phyloP scores from a whole-genome alignment of 1,140 invertebrate species.

The Caenorhabditis remanei region DNA sequence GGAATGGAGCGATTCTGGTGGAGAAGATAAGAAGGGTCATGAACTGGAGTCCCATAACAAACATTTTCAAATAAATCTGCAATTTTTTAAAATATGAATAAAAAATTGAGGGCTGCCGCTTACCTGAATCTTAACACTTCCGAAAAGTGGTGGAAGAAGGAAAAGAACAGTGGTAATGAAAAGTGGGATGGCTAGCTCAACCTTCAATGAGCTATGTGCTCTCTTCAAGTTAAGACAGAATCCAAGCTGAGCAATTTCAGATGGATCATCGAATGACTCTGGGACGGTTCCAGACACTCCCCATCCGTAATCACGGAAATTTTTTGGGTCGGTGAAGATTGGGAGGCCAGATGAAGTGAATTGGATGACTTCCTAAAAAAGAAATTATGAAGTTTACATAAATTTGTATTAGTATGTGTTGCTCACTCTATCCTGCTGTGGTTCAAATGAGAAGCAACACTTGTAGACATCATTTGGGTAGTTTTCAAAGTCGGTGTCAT shows the following conservation, averaged over 20 bases:
- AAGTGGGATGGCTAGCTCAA: slow-evolving; percentile 73
- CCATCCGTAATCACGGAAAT: slow-evolving; percentile 77
- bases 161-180: slow-evolving; percentile 72
- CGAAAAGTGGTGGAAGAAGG: slow-evolving; percentile 74
- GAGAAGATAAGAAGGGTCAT: slow-evolving; percentile 74
- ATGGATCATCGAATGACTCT: slow-evolving; percentile 70
- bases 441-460: slow-evolving; percentile 76
- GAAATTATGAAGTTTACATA: background rate
- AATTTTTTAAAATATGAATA: too few species aligned
- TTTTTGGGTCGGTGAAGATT: slow-evolving; percentile 77
- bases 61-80: slow-evolving; percentile 73
- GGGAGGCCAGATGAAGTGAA: slow-evolving; percentile 73
- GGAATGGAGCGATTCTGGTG: slow-evolving; percentile 75
- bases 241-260: slow-evolving; percentile 72
- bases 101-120: too few species aligned
- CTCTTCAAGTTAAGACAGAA: slow-evolving; percentile 77
- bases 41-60: slow-evolving; percentile 73
- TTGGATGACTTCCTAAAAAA: slow-evolving; percentile 71
- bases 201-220: slow-evolving; percentile 71
- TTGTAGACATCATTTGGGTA: slow-evolving; percentile 77
- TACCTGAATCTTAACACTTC: slow-evolving; percentile 68
- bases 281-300: slow-evolving; percentile 75
- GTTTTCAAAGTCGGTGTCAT: slow-evolving; percentile 75
- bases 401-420: background rate
- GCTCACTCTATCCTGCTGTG: slow-evolving; percentile 71